Base-by-base conservation (phyloP, 2,113 vertebrate genomes). In the Geothlypis trichas region DNA sequence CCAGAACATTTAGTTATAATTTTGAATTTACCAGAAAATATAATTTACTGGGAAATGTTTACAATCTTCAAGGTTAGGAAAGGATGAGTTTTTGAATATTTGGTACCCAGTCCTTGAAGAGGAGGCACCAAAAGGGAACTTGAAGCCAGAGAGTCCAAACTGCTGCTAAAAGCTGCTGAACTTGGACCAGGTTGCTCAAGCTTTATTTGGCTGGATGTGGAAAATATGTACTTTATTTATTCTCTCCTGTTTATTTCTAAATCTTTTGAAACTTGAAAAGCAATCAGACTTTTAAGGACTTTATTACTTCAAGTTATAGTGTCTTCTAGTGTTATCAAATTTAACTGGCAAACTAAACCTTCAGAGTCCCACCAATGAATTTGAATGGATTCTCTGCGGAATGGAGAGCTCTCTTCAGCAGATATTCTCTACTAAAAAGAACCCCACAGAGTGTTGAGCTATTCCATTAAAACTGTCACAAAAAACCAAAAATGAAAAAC, bases 381-480 rank as follows among this genome's bases (percentile, higher is more conserved):
- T 5, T 61, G n/a, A 51, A 65, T 31, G 13, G 5, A 31, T 44
- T 22, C 24, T 37, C 19, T 81, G 11, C 39, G 35, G 35, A 94
- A 93, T 35, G 21, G 35, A 81, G 7, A 58, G 8, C 6, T 52
- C 6, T 49, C n/a, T 69, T 59, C 62, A 33, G 44, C 27, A 74
- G 27, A 42, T 62, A 4, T 26, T 89, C 9, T 79, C 19, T 58
- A 7, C 65, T 61, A 76, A 84, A 59, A 92, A 46, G 23, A 18
- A 3, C 0, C 0, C 2, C 47, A 71, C 5, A 77, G 3, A 77
- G 12, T 58, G 9, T 23, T 77, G 11, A 78, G 18, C 7, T 67
- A 8, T 41, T 80, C 23, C 55, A 27, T 69, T 17, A 58, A 81
- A 85, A 71, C 3, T 69, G 20, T 73, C 7, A 27, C 3, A 2